Base-by-base conservation (phyloP, 2,797 vertebrate genomes). In the Threskiornis aethiopicus region DNA sequence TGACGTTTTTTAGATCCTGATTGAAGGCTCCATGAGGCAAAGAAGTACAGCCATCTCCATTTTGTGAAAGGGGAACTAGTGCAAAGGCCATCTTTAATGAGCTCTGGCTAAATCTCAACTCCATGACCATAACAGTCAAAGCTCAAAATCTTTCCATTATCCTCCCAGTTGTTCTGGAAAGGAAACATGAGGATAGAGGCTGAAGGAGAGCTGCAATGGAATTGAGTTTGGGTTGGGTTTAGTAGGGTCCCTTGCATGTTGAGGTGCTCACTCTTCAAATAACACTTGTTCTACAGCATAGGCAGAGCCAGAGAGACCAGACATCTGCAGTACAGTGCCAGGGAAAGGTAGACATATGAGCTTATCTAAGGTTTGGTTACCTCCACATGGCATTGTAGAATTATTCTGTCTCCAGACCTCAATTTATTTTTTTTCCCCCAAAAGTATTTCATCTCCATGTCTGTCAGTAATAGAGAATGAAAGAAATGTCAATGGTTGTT, bases 221-320 rank as follows among this genome's bases (percentile, higher is more conserved):
- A 35, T 16, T 51, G 13, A 41, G 10, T 42, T 31, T 29, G 6
- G 5, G 1, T 19, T n/a, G 25, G 42, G 10, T 41, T 73, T 9
- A 58, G 22, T 15, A n/a, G 14, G 2, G 0, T 84, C 1, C 3
- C 2, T 37, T 71, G 13, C 15, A 20, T 28, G 16, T 22, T 25
- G 29, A 8, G 25, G 17, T 44, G 9, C 5, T 10, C 47, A 12
- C 6, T 37, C n/a, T 59, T 37, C 31, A 79, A 79, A 25, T 20
- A 52, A 33, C 20, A 19, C 8, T 76, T 65, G 2, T 41, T 89
- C 35, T 91, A 22, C 20, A 67, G 9, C 9, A 11, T 7, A 52
- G 9, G 4, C 11, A 28, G 20, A 29, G 19, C 6, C 29, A 77
- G 35, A 69, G 13, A 66, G 24, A 80, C 9, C 18, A 39, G 24